Conservation (phyloP, 2,888 invertebrate genomes). For the Clistopyga incitator region DNA sequence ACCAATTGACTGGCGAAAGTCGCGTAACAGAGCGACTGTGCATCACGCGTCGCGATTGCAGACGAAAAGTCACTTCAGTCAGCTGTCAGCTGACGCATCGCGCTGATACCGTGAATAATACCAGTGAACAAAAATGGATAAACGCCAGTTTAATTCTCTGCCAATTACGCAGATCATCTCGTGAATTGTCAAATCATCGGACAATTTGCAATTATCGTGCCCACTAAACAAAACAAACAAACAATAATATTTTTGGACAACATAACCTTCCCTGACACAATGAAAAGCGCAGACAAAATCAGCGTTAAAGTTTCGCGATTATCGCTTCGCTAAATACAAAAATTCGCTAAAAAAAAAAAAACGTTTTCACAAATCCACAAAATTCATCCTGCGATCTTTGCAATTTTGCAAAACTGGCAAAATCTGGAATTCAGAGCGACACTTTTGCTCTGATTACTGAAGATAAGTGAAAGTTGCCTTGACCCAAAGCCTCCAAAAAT, state of each 20-base stretch:
- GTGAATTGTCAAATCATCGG: not conserved
- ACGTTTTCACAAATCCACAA: not conserved
- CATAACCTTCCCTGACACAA: not conserved
- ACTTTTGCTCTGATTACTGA: not conserved
- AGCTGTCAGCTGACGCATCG: slow-evolving; percentile 2
- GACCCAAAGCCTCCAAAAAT: not conserved
- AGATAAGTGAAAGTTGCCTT: not conserved
- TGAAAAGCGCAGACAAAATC: not conserved
- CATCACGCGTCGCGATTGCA: slow-evolving; percentile 2
- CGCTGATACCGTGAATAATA: not conserved
- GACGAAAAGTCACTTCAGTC: slow-evolving; percentile 2
- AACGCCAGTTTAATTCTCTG: not conserved
- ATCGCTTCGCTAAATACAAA: not conserved
- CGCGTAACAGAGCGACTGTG: not conserved
- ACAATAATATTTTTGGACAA: not conserved
- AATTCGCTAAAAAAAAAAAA: not conserved
- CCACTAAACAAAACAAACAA: not conserved
- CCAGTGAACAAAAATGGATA: slow-evolving; percentile 3
- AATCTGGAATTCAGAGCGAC: not conserved
- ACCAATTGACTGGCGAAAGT: too few relatives aligned
- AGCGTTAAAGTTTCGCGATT: not conserved
- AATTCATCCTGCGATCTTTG: not conserved
- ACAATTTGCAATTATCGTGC: not conserved
- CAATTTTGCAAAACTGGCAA: not conserved
- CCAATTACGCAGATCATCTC: not conserved